Percentiles rank a stretch among this genome's conserved stretches.
phyloP scores from a whole-genome alignment of 2,113 vertebrate genomes.

The Lepidothrix coronata region DNA sequence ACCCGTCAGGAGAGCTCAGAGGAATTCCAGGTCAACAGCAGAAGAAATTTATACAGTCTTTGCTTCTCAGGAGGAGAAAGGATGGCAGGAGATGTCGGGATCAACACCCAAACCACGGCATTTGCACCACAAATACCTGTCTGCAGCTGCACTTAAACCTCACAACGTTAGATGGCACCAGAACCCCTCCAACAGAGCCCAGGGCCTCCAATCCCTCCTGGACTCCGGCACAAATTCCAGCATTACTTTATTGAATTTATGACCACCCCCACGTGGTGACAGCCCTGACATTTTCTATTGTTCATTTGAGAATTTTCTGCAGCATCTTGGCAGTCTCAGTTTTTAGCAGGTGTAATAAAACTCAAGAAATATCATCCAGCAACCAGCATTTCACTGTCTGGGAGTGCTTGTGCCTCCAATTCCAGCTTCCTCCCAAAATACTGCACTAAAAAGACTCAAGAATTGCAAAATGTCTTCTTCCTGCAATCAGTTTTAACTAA shows the following conservation, averaged over 20 bases:
- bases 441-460: not conserved
- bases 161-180: constrained; percentile 37
- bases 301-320: not conserved
- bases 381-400: not conserved
- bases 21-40: not conserved
- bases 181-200: not conserved
- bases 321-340: not conserved
- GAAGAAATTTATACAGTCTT: not conserved
- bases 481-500: not conserved
- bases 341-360: constrained; percentile 19
- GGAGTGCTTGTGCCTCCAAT: not conserved
- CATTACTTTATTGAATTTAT: not conserved
- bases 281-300: constrained; percentile 11
- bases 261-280: constrained; percentile 15
- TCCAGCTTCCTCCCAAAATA: not conserved
- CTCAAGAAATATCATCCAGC: not conserved
- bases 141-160: not conserved
- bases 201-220: rapidly evolving
- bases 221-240: not conserved
- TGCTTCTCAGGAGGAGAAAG: not conserved
- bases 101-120: not conserved
- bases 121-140: rapidly evolving
- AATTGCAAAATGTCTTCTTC: not conserved
- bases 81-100: not conserved
- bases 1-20: not conserved